phyloP scores from a whole-genome alignment of 1,140 invertebrate genomes.

The Orussus abietinus region DNA sequence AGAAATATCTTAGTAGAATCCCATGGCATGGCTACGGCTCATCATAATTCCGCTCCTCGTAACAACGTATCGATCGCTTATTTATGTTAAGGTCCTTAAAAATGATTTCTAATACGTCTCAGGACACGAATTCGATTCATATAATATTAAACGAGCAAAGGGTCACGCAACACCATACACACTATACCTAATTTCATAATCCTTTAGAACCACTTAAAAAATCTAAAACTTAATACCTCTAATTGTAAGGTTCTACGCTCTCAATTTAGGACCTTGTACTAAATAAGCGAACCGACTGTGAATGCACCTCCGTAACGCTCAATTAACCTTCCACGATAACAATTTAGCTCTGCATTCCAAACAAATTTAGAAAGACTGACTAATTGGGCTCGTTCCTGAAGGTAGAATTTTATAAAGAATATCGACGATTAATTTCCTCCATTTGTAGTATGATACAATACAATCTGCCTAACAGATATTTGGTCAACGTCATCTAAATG shows the following conservation, averaged over 20 bases:
- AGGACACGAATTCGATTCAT: conserved; percentile 4
- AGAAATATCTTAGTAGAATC: conserved; percentile 14
- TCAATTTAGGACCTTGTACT: not conserved
- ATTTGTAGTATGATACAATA: conserved; percentile 11
- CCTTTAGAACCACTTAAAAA: no score
- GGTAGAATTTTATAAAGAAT: conserved; percentile 16
- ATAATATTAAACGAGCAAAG: conserved; percentile 6
- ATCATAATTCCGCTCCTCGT: not conserved
- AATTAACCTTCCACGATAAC: conserved; percentile 4
- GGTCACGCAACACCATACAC: conserved; percentile 1
- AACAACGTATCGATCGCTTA: not conserved
- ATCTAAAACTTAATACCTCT: no score
- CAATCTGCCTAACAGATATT: conserved; percentile 17
- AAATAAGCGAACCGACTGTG: not conserved
- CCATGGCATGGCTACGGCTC: not conserved
- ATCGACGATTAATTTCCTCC: not conserved
- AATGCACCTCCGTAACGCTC: not conserved
- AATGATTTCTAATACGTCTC: conserved; percentile 3
- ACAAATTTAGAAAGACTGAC: conserved; percentile 14
- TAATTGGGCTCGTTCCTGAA: conserved; percentile 9
- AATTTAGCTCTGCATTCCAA: conserved; percentile 5
- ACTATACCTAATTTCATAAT: not conserved
- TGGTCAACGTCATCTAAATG: conserved; percentile 22
- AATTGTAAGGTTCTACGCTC: no score
- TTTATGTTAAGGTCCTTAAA: not conserved